phyloP scores from a whole-genome alignment of 2,113 vertebrate genomes.

The Aptenodytes patagonicus region DNA sequence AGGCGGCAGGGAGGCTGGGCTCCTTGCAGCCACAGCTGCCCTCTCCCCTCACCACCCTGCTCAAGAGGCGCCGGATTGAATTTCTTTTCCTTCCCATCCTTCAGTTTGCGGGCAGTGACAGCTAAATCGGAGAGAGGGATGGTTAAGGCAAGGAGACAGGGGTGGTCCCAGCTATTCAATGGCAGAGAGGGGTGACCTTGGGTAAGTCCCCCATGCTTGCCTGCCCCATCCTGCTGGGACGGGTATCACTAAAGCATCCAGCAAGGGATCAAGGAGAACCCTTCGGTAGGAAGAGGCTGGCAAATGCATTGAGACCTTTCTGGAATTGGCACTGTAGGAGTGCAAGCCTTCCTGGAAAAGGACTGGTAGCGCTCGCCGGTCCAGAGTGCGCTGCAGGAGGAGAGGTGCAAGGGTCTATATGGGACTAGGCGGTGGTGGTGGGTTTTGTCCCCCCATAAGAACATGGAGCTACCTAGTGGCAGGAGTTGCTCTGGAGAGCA shows the following conservation, averaged over 20 bases:
- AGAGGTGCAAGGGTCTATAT: neutral
- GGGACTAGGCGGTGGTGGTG: neutral
- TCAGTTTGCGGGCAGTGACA: neutral
- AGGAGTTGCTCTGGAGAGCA: neutral
- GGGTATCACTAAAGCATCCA: neutral
- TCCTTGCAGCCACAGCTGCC: neutral
- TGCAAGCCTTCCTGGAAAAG: neutral
- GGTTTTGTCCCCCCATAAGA: neutral
- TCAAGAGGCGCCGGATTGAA: neutral
- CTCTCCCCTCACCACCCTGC: neutral
- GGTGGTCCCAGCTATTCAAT: neutral
- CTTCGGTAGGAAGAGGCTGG: neutral
- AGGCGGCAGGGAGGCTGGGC: neutral
- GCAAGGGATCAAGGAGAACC: neutral
- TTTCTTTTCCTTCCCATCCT: neutral
- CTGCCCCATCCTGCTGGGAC: neutral
- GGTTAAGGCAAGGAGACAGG: neutral
- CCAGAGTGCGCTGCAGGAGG: neutral
- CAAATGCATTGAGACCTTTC: neutral
- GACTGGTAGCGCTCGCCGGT: fast-evolving
- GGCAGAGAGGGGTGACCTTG: neutral
- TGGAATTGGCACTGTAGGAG: neutral
- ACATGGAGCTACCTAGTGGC: neutral
- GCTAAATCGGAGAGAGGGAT: neutral
- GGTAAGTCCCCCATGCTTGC: neutral